Evolutionary conservation across 2,888 invertebrate genomes (phyloP), one percentile per base, ranked within the genome.

Genomic region (Ormyrus thymus): DNA sequence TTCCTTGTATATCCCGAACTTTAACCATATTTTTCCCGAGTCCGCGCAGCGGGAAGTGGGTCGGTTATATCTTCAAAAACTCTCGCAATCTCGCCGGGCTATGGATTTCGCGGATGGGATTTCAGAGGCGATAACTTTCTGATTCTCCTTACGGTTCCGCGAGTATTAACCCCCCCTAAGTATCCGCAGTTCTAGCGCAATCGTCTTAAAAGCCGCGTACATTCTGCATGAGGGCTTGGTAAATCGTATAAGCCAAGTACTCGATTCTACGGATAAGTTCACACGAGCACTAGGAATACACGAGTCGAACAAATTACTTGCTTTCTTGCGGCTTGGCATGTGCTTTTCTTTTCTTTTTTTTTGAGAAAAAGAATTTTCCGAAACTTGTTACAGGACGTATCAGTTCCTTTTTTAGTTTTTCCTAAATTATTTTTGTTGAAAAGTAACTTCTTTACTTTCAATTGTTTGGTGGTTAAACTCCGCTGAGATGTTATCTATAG

Each of bases 121-220:
- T 55, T 50, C 50, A 48, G 29, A 58, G 50, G 46, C 58, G n/a
- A 48, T 61, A 61, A 71, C 61, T 61, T 64, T 55, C 46, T n/a
- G 15, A 50, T 51, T 6, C 45, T 53, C n/a, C 45, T 55, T 68
- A 45, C n/a, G 8, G 11, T 53, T 55, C n/a, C 29, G n/a, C 6
- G 45, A 29, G 13, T 7, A 29, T 66, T 51, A 43, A n/a, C n/a
- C 7, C 15, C 2, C 15, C 6, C 7, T 53, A 53, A 53, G 10
- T 55, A 45, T 13, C 5, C 15, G 48, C 0, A 51, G 51, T 48
- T 59, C 51, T 59, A 59, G 46, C 15, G 51, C 46, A 68, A 75
- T 75, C 61, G 15, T 45, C 43, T 53, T 68, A 45, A 68, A 75
- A 75, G 75, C 61, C n/a, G 13, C 51, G 50, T 55, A 59, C 13